Base-by-base conservation (phyloP, 2,888 invertebrate species). In the Hirtodrosophila confusa region DNA sequence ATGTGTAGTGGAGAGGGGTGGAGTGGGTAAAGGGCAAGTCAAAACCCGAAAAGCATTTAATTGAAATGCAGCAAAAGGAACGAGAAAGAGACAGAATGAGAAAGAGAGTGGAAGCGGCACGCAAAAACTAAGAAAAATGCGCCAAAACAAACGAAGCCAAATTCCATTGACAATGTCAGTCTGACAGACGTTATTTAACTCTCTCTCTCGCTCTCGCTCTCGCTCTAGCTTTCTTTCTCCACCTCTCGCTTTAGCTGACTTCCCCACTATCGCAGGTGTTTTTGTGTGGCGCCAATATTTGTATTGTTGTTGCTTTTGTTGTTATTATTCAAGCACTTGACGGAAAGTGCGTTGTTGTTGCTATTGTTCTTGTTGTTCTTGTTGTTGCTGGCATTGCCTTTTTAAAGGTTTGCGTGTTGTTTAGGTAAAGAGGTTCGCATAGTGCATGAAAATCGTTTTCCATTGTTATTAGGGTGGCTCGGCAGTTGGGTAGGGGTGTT, bases 331-430 rank as follows among this genome's bases (percentile, higher is more conserved):
- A 44, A 61, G 60, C 73, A 73, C 73, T 73, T 73, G 73, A 73
- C 73, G 31, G 61, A 69, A 57, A 69, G 27, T 68, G 57, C 40
- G 70, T 57, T 37, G 40, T 58, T 60, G 67, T 48, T 62, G 40
- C 40, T 58, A 48, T 41, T 63, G 61, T 43, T n/a, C n/a, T n/a
- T n/a, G 17, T 17, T 17, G 17, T 2, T 17, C 1, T 12, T 62
- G 39, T 41, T 61, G 41, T 33, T 53, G 62, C 43, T 66, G 50
- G 33, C 49, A 55, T 58, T 66, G 41, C 62, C 61, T 58, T 61
- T 76, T 69, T 71, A 66, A 75, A 72, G 80, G 72, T 53, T 84
- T 84, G 80, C 80, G 80, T 82, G 80, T 44, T 69, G 37, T 50
- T 62, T 5, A 24, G 40, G 24, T 43, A 47, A 68, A 63, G 39